Percentiles rank a stretch among this genome's conserved stretches.
Conservation (phyloP, 2,888 invertebrate genomes). For the Ganaspis brasiliensis region DNA sequence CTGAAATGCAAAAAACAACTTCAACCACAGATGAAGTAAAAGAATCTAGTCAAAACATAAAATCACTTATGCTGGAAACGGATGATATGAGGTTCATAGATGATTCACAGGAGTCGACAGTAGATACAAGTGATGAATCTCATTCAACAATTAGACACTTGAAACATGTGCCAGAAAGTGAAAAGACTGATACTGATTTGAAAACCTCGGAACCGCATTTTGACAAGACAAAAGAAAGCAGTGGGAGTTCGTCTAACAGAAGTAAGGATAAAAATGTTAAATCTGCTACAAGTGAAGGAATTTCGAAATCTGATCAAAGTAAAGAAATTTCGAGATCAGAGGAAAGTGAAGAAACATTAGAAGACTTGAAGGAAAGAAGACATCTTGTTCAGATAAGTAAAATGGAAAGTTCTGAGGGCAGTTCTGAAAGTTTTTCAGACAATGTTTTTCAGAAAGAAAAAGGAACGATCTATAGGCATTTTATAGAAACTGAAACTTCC, state of each 20-base stretch:
- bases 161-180: neutral
- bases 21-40: no score
- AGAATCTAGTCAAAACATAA: neutral
- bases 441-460: neutral
- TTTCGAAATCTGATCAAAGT: no score
- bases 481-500: conserved; percentile 44
- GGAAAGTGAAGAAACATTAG: neutral
- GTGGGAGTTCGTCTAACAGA: no score
- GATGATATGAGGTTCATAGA: neutral
- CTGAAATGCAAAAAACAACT: neutral
- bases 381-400: neutral
- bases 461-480: neutral
- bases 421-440: neutral
- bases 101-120: conserved; percentile 4
- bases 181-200: neutral
- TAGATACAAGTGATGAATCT: conserved; percentile 6
- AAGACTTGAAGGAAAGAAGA: neutral
- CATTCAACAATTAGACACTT: neutral
- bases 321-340: neutral
- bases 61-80: neutral
- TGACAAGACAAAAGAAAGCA: neutral
- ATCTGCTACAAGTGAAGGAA: no score
- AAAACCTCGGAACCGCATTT: neutral
- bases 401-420: neutral
- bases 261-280: neutral